Evolutionary conservation across 53 echinoderm and acorn worm species (phyloP), one percentile per base, ranked within the genome.

Genomic region (Antedon mediterranea): DNA sequence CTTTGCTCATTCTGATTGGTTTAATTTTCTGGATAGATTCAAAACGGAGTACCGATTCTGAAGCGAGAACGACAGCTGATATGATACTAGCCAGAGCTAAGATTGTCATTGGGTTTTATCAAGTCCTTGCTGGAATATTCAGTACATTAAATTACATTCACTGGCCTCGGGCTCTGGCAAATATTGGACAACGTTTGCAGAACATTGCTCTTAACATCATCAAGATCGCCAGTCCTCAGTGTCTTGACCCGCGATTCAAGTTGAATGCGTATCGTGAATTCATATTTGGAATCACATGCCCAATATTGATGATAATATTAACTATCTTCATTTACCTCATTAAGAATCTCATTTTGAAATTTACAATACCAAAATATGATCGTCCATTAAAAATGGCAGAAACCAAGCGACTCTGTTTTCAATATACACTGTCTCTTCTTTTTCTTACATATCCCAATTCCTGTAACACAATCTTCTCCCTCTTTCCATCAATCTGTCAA

Each of bases 51-150:
- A 57, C 9, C 26, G 26, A 26, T 28, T 34, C 26, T 3, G 30
- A 43, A 43, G 4, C 23, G 28, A 70, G 89, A 70, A 72, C 85
- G 0, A 43, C 34, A 11, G 72, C 76, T 13, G 76, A 79, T 57
- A 43, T 81, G 13, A 6, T 82, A 29, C 43, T 82, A 3, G 82
- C 85, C 9, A 73, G 89, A 30, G 71, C 31, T 26, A 88, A 88
- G 73, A 88, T 88, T 33, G 5, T 85, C 34, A 43, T 88, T 3
- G 89, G 89, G 32, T 88, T 88, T 34, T 88, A 85, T 33, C 89
- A 88, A 71, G 82, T 88, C 31, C 72, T 85, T 30, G 88, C 85
- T 18, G 88, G 82, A 28, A 43, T 85, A 41, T 82, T 82, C 28
- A 34, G 74, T 15, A 57, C 85, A 0, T 29, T 88, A 0, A 43